Evolutionary conservation across 1,140 invertebrate species (phyloP).

Genomic region (Bradysia coprophila): DNA sequence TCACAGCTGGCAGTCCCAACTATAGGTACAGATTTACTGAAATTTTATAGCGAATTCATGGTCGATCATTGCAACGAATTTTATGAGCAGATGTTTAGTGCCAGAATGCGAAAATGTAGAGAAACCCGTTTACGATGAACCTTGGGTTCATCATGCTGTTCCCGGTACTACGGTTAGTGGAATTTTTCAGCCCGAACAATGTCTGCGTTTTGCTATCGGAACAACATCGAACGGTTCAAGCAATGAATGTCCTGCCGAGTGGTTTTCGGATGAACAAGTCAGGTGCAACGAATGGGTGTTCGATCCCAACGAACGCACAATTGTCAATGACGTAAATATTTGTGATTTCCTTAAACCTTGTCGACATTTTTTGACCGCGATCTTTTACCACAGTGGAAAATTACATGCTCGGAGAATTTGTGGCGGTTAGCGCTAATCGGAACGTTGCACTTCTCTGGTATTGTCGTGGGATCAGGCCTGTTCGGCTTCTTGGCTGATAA

Average conservation of each 20-base stretch:
- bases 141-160: conserved; percentile 25
- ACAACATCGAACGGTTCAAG: neutral
- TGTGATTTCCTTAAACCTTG: neutral
- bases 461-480: conserved; percentile 32
- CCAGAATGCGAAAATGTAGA: conserved; percentile 26
- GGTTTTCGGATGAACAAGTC: conserved; percentile 14
- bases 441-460: conserved; percentile 36
- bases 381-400: conserved; percentile 26
- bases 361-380: neutral
- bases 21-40: conserved; percentile 22
- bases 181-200: conserved; percentile 13
- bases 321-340: conserved; percentile 29
- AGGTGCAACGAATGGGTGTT: conserved; percentile 30
- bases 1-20: conserved; percentile 32
- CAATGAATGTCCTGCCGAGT: conserved; percentile 14
- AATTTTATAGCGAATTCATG: neutral
- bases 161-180: conserved; percentile 18
- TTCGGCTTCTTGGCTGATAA: conserved; percentile 39
- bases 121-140: conserved; percentile 15
- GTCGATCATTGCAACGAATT: neutral
- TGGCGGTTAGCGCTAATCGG: conserved; percentile 44
- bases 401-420: conserved; percentile 35
- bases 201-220: conserved; percentile 9
- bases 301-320: conserved; percentile 26
- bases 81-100: conserved; percentile 26